Percentiles rank a stretch among this genome's conserved stretches.
These are phyloP conservation scores for Candidula unifasciata DNA, from an alignment of 2,888 invertebrate genomes.

Conservation along the genomic window DNA sequence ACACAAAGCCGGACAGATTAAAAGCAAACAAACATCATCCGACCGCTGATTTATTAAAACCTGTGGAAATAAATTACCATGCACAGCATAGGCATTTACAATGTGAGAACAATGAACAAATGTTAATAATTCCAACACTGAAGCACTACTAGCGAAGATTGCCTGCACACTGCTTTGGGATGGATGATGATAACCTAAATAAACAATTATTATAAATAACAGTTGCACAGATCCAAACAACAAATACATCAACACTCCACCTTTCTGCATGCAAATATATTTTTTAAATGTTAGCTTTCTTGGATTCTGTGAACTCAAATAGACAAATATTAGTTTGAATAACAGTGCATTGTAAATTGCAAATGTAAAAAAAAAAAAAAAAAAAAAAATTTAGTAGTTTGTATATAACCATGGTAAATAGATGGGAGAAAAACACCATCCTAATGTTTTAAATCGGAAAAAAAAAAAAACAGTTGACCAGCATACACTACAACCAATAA, in stretches of 20 bases:
- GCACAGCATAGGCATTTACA: no score
- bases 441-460: no score
- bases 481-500: background rate
- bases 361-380: background rate
- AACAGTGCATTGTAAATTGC: background rate
- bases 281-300: background rate
- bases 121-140: no score
- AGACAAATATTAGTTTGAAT: background rate
- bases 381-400: background rate
- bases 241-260: no score
- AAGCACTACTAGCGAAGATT: no score
- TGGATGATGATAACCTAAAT: no score
- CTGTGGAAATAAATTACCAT: no score
- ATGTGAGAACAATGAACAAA: background rate
- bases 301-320: background rate
- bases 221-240: background rate
- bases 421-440: background rate
- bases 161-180: no score
- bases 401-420: background rate
- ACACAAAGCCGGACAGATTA: no score
- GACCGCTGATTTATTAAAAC: no score
- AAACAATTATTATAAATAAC: no score
- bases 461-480: background rate
- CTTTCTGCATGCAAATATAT: background rate
- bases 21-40: no score